Evolutionary conservation across 2,888 invertebrate species (phyloP), one percentile per base, ranked within the genome.

Genomic region (Aphelenchoides bicaudatus): DNA sequence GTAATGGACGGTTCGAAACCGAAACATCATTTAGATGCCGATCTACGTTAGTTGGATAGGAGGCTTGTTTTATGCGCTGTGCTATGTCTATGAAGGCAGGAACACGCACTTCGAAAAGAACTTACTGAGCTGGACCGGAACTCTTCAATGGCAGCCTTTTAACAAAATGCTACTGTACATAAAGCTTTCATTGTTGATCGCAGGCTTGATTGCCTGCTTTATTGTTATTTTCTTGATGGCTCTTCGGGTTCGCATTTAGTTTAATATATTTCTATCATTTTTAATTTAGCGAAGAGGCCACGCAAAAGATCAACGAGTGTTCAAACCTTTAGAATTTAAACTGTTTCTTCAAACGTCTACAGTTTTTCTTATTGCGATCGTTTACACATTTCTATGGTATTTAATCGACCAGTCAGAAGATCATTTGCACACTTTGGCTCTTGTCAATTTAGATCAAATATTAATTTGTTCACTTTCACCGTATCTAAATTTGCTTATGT

Each of bases 391-490:
- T 25, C 16, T 43, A 25, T 43, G 43, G 43, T 43, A 43, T n/a
- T 10, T 43, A 6, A 43, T 43, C 23, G 16, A 10, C 10, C 43
- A 43, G 25, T 10, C 16, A 8, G 10, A 19, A 25, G 43, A 43
- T 8, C 16, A 43, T 21, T n/a, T 43, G 43, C 43, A 43, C 43
- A n/a, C 25, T 6, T 43, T 43, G 43, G 43, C 43, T 6, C 43
- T 43, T n/a, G 43, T 43, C 8, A 43, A 43, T 25, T 43, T 43
- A 25, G 43, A 43, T n/a, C 43, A 43, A 43, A n/a, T 43, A 19
- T 19, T 43, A 8, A 43, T 43, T 25, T 21, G 25, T 25, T 19
- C 43, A 6, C 43, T 43, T 8, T 43, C 43, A 8, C 43, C 43
- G 6, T 43, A 43, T 25, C 25, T 43, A n/a, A 43, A 43, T 43